Percentiles rank a stretch among this genome's conserved stretches.
Evolutionary conservation across 2,888 invertebrate species (phyloP).

Genomic region (Choristoneura rosaceana): DNA sequence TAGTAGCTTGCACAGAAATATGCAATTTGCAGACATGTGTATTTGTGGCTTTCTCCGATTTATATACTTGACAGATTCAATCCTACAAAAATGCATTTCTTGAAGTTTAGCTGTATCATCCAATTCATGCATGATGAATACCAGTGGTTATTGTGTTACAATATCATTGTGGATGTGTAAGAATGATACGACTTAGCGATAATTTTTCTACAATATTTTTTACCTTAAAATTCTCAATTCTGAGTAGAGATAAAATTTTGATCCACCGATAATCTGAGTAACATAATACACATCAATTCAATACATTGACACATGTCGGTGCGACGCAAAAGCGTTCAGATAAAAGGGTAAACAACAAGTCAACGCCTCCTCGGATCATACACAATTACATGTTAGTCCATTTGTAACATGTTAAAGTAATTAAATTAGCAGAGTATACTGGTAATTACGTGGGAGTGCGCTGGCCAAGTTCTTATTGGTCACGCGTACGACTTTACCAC

Average conservation of each 20-base stretch:
- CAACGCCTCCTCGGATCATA: constrained; percentile 21
- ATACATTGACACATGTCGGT: background rate
- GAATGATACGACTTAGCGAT: background rate
- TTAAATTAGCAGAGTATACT: constrained; percentile 7
- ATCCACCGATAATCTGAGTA: background rate
- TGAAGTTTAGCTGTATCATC: no score
- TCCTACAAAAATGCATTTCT: no score
- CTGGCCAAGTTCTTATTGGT: background rate
- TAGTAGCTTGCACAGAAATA: no score
- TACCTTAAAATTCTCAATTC: background rate
- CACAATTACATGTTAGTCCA: constrained; percentile 18
- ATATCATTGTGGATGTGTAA: background rate
- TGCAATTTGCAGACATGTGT: no score
- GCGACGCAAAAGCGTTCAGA: constrained; percentile 18
- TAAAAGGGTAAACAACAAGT: constrained; percentile 22
- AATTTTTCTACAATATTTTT: background rate
- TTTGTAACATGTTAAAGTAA: constrained; percentile 21
- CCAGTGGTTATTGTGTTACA: no score
- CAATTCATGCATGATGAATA: no score
- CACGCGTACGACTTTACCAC: background rate
- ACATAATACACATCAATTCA: background rate
- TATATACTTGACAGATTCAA: no score
- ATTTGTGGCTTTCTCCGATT: no score
- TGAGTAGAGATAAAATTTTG: background rate
- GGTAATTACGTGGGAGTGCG: background rate